Conservation (phyloP, 2,888 invertebrate genomes). For the Thyatira batis region DNA sequence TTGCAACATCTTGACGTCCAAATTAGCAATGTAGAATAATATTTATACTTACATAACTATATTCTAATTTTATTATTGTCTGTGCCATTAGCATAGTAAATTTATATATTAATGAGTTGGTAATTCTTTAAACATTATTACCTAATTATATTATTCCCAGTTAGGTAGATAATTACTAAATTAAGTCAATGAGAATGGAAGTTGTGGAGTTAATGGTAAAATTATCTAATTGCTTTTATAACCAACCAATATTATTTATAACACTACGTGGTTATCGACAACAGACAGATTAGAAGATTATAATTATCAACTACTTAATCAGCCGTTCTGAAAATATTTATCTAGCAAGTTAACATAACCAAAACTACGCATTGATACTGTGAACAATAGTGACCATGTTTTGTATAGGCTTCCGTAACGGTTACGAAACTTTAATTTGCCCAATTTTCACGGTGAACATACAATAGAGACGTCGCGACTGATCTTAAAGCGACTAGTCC, state of each 20-base stretch:
- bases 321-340: background rate
- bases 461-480: constrained; percentile 42
- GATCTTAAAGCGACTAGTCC: constrained; percentile 10
- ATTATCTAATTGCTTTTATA: background rate
- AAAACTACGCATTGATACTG: constrained; percentile 18
- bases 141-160: too few relatives aligned
- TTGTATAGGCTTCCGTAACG: constrained; percentile 42
- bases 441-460: constrained; percentile 52
- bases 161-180: background rate
- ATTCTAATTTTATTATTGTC: too few relatives aligned
- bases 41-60: too few relatives aligned
- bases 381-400: constrained; percentile 17
- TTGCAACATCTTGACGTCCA: too few relatives aligned
- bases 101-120: too few relatives aligned
- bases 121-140: too few relatives aligned
- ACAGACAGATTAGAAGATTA: background rate
- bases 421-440: constrained; percentile 53
- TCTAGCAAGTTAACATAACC: constrained; percentile 7
- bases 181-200: background rate
- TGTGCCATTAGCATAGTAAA: too few relatives aligned
- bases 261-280: background rate
- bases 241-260: background rate
- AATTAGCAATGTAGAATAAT: too few relatives aligned
- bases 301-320: background rate
- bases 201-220: background rate